Conservation (phyloP, 2,888 invertebrate genomes). For the Dascillus cervinus region DNA sequence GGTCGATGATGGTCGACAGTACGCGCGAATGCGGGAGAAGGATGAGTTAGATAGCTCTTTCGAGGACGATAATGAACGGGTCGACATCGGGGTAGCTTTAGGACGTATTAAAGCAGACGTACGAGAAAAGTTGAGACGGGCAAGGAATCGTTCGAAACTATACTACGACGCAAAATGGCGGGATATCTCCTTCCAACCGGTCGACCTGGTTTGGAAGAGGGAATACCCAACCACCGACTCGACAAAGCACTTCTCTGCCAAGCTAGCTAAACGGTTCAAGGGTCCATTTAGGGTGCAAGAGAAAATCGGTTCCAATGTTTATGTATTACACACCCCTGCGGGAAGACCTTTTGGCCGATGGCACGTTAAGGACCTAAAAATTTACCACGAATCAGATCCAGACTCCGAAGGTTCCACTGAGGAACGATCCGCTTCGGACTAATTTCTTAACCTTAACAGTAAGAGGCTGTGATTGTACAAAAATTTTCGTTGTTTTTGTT, state of each 20-base stretch:
- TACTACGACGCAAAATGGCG: slow-evolving; percentile 14
- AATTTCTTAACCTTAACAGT: too few species aligned
- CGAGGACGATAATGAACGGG: slow-evolving; percentile 1
- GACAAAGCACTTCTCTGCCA: slow-evolving; percentile 14
- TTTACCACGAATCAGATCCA: too few species aligned
- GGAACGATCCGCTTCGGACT: too few species aligned
- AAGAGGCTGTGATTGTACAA: too few species aligned
- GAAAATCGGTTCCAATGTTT: slow-evolving; percentile 5
- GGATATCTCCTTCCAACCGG: slow-evolving; percentile 7
- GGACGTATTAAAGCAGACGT: too few species aligned
- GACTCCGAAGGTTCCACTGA: too few species aligned
- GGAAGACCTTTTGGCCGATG: slow-evolving; percentile 7
- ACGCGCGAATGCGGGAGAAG: neutral
- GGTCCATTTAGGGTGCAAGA: slow-evolving; percentile 15
- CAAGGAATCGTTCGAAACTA: neutral
- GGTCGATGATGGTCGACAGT: neutral
- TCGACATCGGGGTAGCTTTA: neutral
- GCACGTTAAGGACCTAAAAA: slow-evolving; percentile 15
- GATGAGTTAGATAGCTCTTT: too few species aligned
- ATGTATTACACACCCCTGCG: slow-evolving; percentile 6
- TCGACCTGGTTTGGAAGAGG: slow-evolving; percentile 15
- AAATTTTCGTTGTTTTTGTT: too few species aligned
- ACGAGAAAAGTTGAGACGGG: neutral
- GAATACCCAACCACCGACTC: slow-evolving; percentile 19
- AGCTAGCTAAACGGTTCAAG: slow-evolving; percentile 21